These are phyloP conservation scores for Monochamus saltuarius DNA, from an alignment of 1,140 invertebrate species.

Conservation along the genomic window DNA sequence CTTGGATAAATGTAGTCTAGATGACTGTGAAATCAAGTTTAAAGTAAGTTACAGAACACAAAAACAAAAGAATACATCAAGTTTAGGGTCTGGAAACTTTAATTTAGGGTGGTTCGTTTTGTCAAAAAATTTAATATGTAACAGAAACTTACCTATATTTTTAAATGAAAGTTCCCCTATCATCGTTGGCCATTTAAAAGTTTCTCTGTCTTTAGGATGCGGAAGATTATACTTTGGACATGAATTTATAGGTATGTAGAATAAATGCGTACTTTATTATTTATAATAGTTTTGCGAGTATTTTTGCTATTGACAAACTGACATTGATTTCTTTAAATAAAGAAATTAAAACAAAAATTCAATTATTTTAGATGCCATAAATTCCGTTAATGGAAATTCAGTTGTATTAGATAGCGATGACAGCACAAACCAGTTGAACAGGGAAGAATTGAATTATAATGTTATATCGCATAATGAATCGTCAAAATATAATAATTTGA, in stretches of 20 bases:
- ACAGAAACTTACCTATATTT: slow-evolving; percentile 36
- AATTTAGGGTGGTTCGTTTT: slow-evolving; percentile 37
- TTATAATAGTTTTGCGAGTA: no score
- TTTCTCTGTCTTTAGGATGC: slow-evolving; percentile 54
- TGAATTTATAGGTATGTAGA: slow-evolving; percentile 53
- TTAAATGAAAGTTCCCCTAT: slow-evolving; percentile 40
- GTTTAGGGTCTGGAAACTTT: slow-evolving; percentile 42
- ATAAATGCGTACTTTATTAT: background rate
- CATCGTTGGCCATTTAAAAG: slow-evolving; percentile 46
- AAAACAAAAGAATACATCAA: slow-evolving; percentile 37
- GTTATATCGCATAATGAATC: background rate
- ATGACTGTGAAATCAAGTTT: slow-evolving; percentile 38
- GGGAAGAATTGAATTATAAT: slow-evolving; percentile 3
- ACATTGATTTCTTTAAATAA: no score
- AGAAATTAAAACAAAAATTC: no score
- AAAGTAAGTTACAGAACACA: slow-evolving; percentile 38
- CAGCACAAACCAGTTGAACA: slow-evolving; percentile 12
- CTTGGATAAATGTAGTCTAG: slow-evolving; percentile 36
- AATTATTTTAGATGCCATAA: slow-evolving; percentile 27
- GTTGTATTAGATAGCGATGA: slow-evolving; percentile 25
- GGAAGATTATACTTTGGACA: slow-evolving; percentile 55
- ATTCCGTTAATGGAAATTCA: slow-evolving; percentile 5
- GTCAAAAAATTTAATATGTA: slow-evolving; percentile 34
- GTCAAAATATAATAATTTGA: no score
- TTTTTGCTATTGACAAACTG: no score